These are phyloP conservation scores for Fopius arisanus DNA, from an alignment of 1,140 invertebrate species.

Conservation along the genomic window DNA sequence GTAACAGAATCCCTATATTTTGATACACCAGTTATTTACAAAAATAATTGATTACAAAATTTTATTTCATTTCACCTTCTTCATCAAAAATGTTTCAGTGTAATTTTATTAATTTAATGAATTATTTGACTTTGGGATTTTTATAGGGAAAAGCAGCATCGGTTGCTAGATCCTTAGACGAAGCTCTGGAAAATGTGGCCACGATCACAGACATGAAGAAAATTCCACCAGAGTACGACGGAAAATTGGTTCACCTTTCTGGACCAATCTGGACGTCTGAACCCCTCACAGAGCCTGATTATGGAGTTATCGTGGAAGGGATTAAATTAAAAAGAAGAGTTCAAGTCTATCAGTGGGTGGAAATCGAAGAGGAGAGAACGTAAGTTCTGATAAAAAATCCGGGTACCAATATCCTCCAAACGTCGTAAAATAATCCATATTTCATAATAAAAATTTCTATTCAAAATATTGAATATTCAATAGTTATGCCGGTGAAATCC, in stretches of 20 bases:
- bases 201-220: conserved; percentile 66
- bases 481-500: conserved; percentile 41
- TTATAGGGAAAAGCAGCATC: conserved; percentile 74
- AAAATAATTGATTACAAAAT: no score
- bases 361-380: conserved; percentile 72
- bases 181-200: conserved; percentile 71
- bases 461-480: not conserved
- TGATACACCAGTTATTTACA: no score
- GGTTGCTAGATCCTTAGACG: conserved; percentile 74
- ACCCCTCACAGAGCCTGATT: conserved; percentile 81
- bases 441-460: conserved; percentile 1
- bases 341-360: conserved; percentile 93
- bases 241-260: conserved; percentile 78
- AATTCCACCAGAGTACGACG: conserved; percentile 72
- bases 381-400: conserved; percentile 45
- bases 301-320: conserved; percentile 78
- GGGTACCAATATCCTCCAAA: not conserved
- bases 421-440: no score
- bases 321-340: conserved; percentile 79
- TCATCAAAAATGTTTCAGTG: not conserved
- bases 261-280: conserved; percentile 78
- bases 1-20: no score
- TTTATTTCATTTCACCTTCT: no score
- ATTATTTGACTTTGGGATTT: not conserved
- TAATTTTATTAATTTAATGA: not conserved